These are phyloP conservation scores for Chelonus formosanus DNA, from an alignment of 2,888 invertebrate species.

Conservation along the genomic window DNA sequence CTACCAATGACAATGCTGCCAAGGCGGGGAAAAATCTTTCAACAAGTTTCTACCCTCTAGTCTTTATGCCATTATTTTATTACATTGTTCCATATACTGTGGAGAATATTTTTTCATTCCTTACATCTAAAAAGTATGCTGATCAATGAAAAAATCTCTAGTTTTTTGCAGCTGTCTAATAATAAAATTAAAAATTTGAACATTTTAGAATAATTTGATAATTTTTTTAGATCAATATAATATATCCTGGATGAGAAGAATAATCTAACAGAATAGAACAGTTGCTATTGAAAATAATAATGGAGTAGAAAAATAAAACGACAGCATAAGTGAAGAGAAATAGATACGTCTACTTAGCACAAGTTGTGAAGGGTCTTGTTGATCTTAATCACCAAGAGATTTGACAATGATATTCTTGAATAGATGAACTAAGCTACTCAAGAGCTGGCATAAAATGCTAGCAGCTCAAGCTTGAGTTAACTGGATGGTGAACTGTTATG, in stretches of 20 bases:
- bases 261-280: neutral
- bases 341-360: constrained; percentile 36
- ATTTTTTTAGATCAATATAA: too few species aligned
- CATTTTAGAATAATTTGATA: too few species aligned
- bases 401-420: constrained; percentile 56
- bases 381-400: constrained; percentile 56
- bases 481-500: too few species aligned
- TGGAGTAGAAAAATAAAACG: constrained; percentile 12
- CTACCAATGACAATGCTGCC: too few species aligned
- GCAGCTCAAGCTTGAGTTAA: too few species aligned
- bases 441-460: constrained; percentile 9
- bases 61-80: neutral
- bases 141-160: too few species aligned
- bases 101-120: too few species aligned
- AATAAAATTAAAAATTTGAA: too few species aligned
- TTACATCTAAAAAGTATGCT: too few species aligned
- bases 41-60: neutral
- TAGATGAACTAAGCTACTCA: constrained; percentile 52
- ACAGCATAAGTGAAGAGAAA: constrained; percentile 36
- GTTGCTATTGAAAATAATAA: neutral
- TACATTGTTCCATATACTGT: too few species aligned
- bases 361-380: constrained; percentile 47
- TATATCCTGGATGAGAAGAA: too few species aligned
- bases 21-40: neutral
- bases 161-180: too few species aligned